phyloP scores from a whole-genome alignment of 2,113 vertebrate species.

The Pantherophis guttatus region DNA sequence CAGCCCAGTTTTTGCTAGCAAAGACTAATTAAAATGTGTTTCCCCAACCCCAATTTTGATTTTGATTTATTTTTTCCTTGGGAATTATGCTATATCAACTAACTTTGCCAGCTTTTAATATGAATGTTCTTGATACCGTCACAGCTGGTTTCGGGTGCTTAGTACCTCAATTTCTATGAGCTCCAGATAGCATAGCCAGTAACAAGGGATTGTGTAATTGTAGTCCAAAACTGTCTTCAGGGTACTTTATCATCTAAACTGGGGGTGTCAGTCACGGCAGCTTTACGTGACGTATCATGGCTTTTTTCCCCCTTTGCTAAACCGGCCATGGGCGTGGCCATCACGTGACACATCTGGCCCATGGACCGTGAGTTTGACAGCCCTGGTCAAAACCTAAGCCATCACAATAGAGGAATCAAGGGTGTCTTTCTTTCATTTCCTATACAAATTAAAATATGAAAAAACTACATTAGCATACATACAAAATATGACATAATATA shows the following conservation, averaged over 20 bases:
- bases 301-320: no score
- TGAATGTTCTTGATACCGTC: background rate
- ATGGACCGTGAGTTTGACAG: no score
- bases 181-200: background rate
- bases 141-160: background rate
- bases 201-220: background rate
- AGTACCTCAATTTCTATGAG: background rate
- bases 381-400: background rate
- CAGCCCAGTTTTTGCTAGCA: background rate
- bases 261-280: background rate
- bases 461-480: accelerated
- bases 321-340: no score
- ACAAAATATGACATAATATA: accelerated
- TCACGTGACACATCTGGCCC: no score
- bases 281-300: no score
- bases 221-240: background rate
- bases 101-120: background rate
- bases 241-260: background rate
- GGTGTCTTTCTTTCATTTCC: background rate
- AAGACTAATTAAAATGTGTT: background rate
- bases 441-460: background rate
- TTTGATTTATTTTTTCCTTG: background rate
- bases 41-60: background rate
- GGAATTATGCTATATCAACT: background rate
- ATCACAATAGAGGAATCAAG: background rate